Percentiles rank a stretch among this genome's conserved stretches.
Conservation (phyloP, 2,113 vertebrate genomes). For the Epinephelus fuscoguttatus region DNA sequence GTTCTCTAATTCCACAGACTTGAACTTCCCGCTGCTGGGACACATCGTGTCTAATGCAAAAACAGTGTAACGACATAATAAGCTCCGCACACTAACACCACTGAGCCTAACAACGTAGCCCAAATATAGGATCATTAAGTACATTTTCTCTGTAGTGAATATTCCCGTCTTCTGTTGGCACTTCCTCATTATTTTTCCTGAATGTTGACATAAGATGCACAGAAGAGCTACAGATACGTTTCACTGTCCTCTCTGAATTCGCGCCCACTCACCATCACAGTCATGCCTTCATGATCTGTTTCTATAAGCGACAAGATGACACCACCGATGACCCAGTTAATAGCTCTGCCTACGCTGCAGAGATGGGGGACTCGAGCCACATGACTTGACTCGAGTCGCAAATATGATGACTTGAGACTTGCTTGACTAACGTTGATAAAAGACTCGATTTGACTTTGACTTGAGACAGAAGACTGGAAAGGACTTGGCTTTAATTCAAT, state of each 20-base stretch:
- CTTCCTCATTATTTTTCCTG: too few species aligned
- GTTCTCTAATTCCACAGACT: background rate
- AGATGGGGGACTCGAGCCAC: too few species aligned
- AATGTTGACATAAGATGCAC: too few species aligned
- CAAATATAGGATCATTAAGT: background rate
- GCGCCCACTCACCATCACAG: background rate
- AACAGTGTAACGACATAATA: background rate
- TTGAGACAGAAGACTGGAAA: too few species aligned
- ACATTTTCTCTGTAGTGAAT: background rate
- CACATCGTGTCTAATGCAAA: background rate
- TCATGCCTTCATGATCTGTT: background rate
- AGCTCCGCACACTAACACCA: background rate
- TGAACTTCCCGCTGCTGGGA: background rate
- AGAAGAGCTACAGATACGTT: too few species aligned
- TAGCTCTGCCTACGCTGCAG: background rate
- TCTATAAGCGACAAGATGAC: background rate
- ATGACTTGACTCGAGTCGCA: too few species aligned
- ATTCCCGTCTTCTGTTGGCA: background rate
- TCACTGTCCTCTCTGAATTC: background rate
- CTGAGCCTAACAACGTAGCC: too few species aligned
- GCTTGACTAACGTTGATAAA: too few species aligned
- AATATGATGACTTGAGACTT: too few species aligned
- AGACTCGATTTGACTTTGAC: too few species aligned
- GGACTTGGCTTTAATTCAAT: too few species aligned
- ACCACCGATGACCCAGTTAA: background rate